Conservation (phyloP, 2,113 vertebrate species). For the Desmodus rotundus region DNA sequence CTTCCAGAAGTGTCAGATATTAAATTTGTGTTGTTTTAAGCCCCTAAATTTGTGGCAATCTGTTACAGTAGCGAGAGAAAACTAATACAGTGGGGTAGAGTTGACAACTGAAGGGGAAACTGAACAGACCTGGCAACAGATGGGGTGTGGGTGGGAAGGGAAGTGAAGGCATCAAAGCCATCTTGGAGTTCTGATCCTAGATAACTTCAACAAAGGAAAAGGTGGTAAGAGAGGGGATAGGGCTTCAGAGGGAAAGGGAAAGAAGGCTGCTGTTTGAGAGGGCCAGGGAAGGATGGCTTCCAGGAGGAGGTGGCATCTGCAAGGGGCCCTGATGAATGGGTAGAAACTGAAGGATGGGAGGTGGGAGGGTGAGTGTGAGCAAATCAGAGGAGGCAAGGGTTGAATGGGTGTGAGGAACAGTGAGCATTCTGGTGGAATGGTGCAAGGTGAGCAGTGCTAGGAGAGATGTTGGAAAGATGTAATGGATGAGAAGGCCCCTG, state of each 20-base stretch:
- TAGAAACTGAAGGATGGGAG: neutral
- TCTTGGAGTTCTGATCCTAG: neutral
- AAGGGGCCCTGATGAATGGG: neutral
- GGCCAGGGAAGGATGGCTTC: neutral
- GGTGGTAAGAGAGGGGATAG: neutral
- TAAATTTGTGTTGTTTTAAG: neutral
- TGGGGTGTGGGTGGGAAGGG: neutral
- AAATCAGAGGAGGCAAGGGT: neutral
- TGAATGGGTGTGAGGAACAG: neutral
- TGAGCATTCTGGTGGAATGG: neutral
- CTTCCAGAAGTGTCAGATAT: neutral
- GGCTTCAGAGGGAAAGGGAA: too few species aligned
- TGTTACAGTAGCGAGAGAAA: neutral
- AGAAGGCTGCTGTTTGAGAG: neutral
- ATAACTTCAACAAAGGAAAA: neutral
- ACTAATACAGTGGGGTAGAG: neutral
- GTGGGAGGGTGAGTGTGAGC: neutral
- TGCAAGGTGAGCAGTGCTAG: neutral
- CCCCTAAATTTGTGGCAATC: neutral
- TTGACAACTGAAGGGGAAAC: neutral
- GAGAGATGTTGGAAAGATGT: neutral
- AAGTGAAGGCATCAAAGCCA: fast-evolving
- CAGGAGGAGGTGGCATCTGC: neutral
- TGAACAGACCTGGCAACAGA: neutral
- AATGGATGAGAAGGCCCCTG: neutral